Conservation (phyloP, 2,797 vertebrate species). For the Odontamblyopus lacepedii region DNA sequence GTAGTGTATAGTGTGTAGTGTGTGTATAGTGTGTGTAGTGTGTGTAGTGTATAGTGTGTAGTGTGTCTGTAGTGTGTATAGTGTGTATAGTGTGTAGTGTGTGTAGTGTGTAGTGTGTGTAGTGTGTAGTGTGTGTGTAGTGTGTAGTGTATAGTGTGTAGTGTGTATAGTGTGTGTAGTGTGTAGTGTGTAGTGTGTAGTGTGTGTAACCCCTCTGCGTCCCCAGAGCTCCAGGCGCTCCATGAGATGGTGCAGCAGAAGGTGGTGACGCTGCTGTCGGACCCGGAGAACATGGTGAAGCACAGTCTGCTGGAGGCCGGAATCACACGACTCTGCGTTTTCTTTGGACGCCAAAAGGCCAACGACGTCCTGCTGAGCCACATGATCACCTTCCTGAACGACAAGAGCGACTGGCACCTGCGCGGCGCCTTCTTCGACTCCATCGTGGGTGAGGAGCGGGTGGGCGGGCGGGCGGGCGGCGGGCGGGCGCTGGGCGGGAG, state of each 20-base stretch:
- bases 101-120: no score
- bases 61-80: no score
- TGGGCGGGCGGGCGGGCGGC: slow-evolving; percentile 53
- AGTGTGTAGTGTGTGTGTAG: no score
- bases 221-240: slow-evolving; percentile 91
- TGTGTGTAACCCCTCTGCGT: no score
- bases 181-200: no score
- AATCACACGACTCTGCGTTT: slow-evolving; percentile 96
- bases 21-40: no score
- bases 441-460: slow-evolving; percentile 85
- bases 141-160: no score
- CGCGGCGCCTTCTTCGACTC: slow-evolving; percentile 97
- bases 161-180: no score
- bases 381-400: slow-evolving; percentile 99
- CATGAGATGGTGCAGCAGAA: slow-evolving; percentile 99
- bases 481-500: no score
- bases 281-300: slow-evolving; percentile 97
- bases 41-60: no score
- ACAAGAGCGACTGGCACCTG: slow-evolving; percentile 98
- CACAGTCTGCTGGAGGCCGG: slow-evolving; percentile 98
- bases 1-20: no score
- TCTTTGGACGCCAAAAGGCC: slow-evolving; percentile 97
- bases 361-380: slow-evolving; percentile 96
- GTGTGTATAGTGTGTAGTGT: no score
- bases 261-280: slow-evolving; percentile 96